Base-by-base conservation (phyloP, 2,888 invertebrate species). In the Hirudinaria manillensis region DNA sequence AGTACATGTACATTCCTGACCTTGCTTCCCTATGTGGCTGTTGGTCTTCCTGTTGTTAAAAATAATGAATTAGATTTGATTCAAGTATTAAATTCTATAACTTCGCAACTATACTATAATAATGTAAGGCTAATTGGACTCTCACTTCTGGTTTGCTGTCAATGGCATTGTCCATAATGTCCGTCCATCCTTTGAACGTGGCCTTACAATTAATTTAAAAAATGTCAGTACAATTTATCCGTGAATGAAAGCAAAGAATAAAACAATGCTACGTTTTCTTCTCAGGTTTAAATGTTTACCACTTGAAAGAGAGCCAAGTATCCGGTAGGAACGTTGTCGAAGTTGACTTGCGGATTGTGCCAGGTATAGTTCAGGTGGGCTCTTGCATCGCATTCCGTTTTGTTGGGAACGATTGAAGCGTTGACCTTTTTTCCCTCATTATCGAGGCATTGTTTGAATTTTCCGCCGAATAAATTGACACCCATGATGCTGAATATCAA, bases 401-500 rank as follows among this genome's bases (percentile, higher is more conserved):
- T 61, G 85, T 93, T 93, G 36, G 92, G 92, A 82, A 95, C 93
- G 80, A 93, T 92, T 86, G 93, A 91, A 83, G 90, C 91, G 85
- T 91, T 92, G 75, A 94, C 85, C 38, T 45, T 32, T 19, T 38
- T 38, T 76, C 91, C 91, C 3, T 81, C 77, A 3, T 36, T 75
- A 77, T 84, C 81, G 1, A 82, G 77, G 80, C 86, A 86, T 32
- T 77, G 76, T 66, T 56, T 51, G 76, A 77, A 78, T 36, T 77
- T 76, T 78, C 97, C 97, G 87, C 79, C 80, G 86, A 98, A 97
- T 83, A 97, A 89, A 87, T 98, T 95, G 77, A 98, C 97, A 81
- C 97, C 97, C 94, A 98, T 96, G 83, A 98, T 98, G 86, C 96
- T 94, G 87, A 98, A 98, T 87, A 98, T 98, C 83, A 98, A 91